Evolutionary conservation across 2,888 invertebrate species (phyloP).

Genomic region (Aphrophora alni): DNA sequence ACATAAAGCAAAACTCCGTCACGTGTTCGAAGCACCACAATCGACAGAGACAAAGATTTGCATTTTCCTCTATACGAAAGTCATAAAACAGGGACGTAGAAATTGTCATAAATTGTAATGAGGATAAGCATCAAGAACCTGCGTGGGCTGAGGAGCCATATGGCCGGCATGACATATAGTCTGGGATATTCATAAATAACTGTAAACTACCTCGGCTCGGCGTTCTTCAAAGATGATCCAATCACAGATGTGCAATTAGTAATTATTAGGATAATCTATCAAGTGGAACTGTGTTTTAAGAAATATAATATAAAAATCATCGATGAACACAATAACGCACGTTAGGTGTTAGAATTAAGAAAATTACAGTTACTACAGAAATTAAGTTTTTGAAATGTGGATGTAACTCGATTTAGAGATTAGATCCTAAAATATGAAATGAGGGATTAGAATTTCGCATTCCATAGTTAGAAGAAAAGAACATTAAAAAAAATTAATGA

Average conservation of each 20-base stretch:
- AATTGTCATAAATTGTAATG: background rate
- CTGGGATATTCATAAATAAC: background rate
- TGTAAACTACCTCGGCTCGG: background rate
- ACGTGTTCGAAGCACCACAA: background rate
- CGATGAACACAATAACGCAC: too few relatives aligned
- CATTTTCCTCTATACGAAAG: background rate
- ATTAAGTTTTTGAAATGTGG: too few relatives aligned
- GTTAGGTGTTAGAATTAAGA: too few relatives aligned
- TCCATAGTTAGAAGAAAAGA: too few relatives aligned
- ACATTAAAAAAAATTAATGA: too few relatives aligned
- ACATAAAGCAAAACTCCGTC: background rate
- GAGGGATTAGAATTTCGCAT: too few relatives aligned
- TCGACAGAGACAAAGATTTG: background rate
- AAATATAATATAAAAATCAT: too few relatives aligned
- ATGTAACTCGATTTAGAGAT: too few relatives aligned
- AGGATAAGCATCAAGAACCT: background rate
- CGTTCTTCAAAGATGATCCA: background rate
- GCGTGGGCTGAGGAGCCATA: background rate
- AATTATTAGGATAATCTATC: too few relatives aligned
- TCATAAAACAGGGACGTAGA: background rate
- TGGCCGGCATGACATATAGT: background rate
- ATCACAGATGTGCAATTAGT: conserved; percentile 6
- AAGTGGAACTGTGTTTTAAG: too few relatives aligned
- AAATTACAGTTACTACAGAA: too few relatives aligned
- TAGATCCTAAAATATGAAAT: too few relatives aligned